Evolutionary conservation across 2,888 invertebrate genomes (phyloP).

Genomic region (Polyommatus icarus): DNA sequence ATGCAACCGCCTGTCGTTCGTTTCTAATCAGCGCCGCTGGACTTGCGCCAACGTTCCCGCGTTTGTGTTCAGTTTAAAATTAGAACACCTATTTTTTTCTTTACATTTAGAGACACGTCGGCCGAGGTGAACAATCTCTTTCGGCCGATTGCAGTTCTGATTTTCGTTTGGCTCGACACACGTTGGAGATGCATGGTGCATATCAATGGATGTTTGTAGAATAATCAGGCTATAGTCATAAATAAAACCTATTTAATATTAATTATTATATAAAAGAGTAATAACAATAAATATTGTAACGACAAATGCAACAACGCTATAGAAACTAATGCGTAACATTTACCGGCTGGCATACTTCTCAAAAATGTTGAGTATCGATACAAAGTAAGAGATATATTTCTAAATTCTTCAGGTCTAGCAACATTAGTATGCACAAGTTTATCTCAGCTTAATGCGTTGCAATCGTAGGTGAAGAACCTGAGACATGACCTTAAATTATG

Average conservation of each 20-base stretch:
- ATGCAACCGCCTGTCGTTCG: slow-evolving; percentile 62
- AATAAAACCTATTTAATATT: neutral
- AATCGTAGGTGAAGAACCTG: neutral
- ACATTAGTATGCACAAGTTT: neutral
- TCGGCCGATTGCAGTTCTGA: slow-evolving; percentile 34
- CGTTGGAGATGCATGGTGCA: neutral
- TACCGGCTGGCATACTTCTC: neutral
- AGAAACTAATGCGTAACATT: neutral
- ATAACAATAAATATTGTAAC: neutral
- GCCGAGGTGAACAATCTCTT: slow-evolving; percentile 77
- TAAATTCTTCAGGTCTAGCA: neutral
- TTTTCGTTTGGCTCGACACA: slow-evolving; percentile 8
- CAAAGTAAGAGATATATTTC: neutral
- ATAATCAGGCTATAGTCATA: neutral
- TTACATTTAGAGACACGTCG: slow-evolving; percentile 57
- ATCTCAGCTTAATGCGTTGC: neutral
- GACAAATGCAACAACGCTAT: neutral
- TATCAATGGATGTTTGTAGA: neutral
- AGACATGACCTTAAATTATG: slow-evolving; percentile 13
- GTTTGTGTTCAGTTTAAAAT: slow-evolving; percentile 70
- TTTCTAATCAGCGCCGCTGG: slow-evolving; percentile 63
- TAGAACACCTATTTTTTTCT: slow-evolving; percentile 74
- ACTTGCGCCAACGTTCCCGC: slow-evolving; percentile 74
- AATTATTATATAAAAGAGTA: neutral
- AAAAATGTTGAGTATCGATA: neutral